Conservation (phyloP, 2,113 vertebrate genomes). For the Fregetta grallaria region DNA sequence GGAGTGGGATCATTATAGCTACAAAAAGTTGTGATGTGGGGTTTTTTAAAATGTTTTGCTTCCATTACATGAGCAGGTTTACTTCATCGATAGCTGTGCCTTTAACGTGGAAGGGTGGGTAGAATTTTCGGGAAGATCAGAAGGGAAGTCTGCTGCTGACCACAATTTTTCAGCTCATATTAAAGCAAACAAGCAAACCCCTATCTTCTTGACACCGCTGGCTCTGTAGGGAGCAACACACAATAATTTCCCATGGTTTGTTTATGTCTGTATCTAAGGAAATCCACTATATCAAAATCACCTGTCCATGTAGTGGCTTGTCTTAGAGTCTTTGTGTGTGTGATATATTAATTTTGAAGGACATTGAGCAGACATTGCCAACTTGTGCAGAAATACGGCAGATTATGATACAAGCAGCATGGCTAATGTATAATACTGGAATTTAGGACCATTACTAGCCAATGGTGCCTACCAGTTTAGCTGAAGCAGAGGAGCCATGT, state of each 20-base stretch:
- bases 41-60: background rate
- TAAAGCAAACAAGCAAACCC: background rate
- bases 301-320: background rate
- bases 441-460: background rate
- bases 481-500: background rate
- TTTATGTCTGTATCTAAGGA: background rate
- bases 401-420: background rate
- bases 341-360: background rate
- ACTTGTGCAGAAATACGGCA: background rate
- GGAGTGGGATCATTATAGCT: background rate
- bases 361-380: fast-evolving
- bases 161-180: background rate
- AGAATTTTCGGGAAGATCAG: background rate
- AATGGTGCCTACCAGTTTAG: background rate
- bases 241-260: background rate
- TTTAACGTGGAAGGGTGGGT: background rate
- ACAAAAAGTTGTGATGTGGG: background rate
- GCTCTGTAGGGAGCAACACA: background rate
- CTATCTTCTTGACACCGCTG: background rate
- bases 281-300: background rate
- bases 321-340: background rate
- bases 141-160: background rate
- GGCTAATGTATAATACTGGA: background rate
- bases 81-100: background rate
- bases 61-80: fast-evolving